These are phyloP conservation scores for Coenonympha glycerion DNA, from an alignment of 2,888 invertebrate genomes.

Conservation along the genomic window DNA sequence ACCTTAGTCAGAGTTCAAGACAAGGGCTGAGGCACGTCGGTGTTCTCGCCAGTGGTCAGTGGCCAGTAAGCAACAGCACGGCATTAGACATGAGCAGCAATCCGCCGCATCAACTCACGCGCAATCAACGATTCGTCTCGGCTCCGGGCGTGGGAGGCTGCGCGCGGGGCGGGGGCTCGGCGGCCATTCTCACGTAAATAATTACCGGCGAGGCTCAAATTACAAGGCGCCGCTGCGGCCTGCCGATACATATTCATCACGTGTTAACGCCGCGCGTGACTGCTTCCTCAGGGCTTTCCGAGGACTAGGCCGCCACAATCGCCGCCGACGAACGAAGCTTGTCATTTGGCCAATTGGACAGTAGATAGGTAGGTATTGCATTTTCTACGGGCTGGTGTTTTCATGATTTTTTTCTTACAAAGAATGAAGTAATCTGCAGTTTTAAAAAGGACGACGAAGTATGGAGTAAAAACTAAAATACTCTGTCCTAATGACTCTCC, in stretches of 20 bases:
- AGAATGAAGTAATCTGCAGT: too few species aligned
- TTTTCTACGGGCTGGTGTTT: too few species aligned
- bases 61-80: background rate
- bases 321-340: background rate
- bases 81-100: constrained; percentile 40
- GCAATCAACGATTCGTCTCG: constrained; percentile 73
- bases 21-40: too few species aligned
- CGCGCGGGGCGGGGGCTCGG: constrained; percentile 21
- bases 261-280: constrained; percentile 70
- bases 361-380: too few species aligned
- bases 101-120: constrained; percentile 45
- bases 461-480: too few species aligned
- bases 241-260: constrained; percentile 73
- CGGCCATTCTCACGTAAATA: constrained; percentile 73
- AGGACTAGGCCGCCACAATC: constrained; percentile 3
- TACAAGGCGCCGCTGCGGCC: constrained; percentile 70
- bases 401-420: too few species aligned
- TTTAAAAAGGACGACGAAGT: too few species aligned
- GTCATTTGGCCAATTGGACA: background rate
- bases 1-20: too few species aligned
- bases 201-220: constrained; percentile 73
- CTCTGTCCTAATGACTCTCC: too few species aligned
- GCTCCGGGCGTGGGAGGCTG: constrained; percentile 37
- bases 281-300: constrained; percentile 62
- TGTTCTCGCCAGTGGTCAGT: background rate